Base-by-base conservation (phyloP, 1,140 invertebrate genomes). In the Colletes gigas region DNA sequence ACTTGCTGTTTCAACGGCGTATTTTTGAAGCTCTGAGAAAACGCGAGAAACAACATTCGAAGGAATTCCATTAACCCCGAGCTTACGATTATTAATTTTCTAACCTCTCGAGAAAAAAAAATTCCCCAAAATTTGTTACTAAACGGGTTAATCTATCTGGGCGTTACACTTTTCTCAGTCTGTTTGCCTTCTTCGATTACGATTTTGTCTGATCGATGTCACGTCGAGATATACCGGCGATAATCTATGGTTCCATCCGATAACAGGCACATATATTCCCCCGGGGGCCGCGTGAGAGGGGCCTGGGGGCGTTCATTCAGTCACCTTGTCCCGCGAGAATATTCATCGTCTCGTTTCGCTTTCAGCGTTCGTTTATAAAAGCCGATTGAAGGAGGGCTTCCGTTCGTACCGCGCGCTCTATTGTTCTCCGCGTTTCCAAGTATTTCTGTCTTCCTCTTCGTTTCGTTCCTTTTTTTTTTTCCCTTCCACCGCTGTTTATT, bases 361-460 rank as follows among this genome's bases (percentile, higher is more conserved):
- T 66, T 68, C 30, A 50, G 17, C 41, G 41, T 60, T n/a, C 70
- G 57, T 70, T 57, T 67, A 47, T 55, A 52, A 69, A 60, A 65
- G 52, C 62, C 50, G 41, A 62, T 57, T 66, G 54, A 68, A 63
- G 6, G 55, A 78, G 19, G 50, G 19, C 50, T 71, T 62, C 50
- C 67, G 67, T 71, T 78, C 52, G 50, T 17, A 2, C 54, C 68
- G 21, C 30, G 8, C 41, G 39, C n/a, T 72, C 41, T 50, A 55
- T 77, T 65, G 68, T 82, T 76, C 44, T 72, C 69, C 70, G 21
- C 44, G 19, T 82, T 60, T 74, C 47, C 66, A 65, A 72, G 47
- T 52, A 55, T 63, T 47, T 52, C 57, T 78, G n/a, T 60, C 75
- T 55, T 19, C 47, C 4, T 30, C 14, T 17, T 12, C 19, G 41